Evolutionary conservation across 2,113 vertebrate species (phyloP), one percentile per base, ranked within the genome.

Genomic region (Conger conger): DNA sequence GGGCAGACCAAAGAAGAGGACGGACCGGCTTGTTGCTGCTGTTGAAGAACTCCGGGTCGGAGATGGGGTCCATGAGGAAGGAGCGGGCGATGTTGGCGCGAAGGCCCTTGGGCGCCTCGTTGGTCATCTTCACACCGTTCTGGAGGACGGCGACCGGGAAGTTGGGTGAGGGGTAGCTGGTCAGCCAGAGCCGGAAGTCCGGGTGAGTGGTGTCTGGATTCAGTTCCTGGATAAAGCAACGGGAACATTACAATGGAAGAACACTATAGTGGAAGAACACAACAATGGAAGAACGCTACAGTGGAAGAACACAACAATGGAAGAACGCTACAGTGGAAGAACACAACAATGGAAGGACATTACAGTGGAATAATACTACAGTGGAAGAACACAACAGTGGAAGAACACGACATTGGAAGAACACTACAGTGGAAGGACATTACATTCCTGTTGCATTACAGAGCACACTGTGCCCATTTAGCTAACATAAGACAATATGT

Each of bases 91-190:
- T 96, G 87, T 97, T 98, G 81, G 96, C 90, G 27, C 96, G 94
- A 80, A 97, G 93, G 30, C 97, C 97, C 92, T 97, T 98, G 0
- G 97, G 97, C 0, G 96, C 96, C 87, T 98, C 97, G 0, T 96
- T 97, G 86, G 97, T 98, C 96, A 97, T 98, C 90, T 99, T 97
- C 84, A 97, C 97, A 2, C 96, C 96, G 0, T 97, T 97, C 92
- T 98, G 97, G 79, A 97, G 95, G 23, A 98, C 96, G 0, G 96
- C 94, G 87, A 97, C 97, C 0, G 97, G 97, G 90, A 97, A 98
- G 8, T 94, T 96, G 73, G 96, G 93, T 53, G 96, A 97, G 0
- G 96, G 96, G 92, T 97, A 98, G 92, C 97, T 98, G 23, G 97
- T 98, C 86, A 98, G 93, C 97, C 97, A 98, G 38, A 99, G 88